Percentiles rank a stretch among this genome's conserved stretches.
phyloP scores from a whole-genome alignment of 2,113 vertebrate genomes.

The Greenwoodochromis staneri region DNA sequence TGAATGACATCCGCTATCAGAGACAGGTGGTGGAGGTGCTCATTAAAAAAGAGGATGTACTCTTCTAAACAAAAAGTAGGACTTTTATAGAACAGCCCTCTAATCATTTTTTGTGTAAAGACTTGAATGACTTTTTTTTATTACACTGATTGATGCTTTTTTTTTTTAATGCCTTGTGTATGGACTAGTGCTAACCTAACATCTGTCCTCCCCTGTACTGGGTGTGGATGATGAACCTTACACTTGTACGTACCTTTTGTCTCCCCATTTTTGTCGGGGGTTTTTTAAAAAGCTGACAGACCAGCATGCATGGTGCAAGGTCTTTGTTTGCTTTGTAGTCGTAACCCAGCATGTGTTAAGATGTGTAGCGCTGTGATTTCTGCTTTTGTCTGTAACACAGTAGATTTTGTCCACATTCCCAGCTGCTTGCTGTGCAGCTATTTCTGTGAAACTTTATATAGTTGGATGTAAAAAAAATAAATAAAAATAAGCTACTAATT shows the following conservation, averaged over 20 bases:
- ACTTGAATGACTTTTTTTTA: constrained; percentile 74
- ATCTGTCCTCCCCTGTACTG: constrained; percentile 71
- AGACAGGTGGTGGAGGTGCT: constrained; percentile 98
- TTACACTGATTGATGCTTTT: constrained; percentile 43
- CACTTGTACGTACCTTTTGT: constrained; percentile 78
- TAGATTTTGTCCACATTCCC: constrained; percentile 59
- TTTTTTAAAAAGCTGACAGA: constrained; percentile 69
- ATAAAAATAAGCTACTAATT: constrained; percentile 49
- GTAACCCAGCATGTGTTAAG: constrained; percentile 83
- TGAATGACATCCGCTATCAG: constrained; percentile 98
- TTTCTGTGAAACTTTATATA: constrained; percentile 66
- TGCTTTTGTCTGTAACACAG: constrained; percentile 73
- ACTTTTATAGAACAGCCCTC: constrained; percentile 73
- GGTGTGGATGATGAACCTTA: constrained; percentile 79
- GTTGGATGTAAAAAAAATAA: constrained; percentile 57
- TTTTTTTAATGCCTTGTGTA: constrained; percentile 9
- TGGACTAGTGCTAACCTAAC: constrained; percentile 58
- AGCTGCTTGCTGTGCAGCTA: constrained; percentile 54
- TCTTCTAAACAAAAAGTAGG: constrained; percentile 79
- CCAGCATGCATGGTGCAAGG: constrained; percentile 70
- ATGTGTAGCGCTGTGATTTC: constrained; percentile 76
- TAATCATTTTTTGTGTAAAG: constrained; percentile 68
- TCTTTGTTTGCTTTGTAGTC: constrained; percentile 76
- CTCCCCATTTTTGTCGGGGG: constrained; percentile 90
- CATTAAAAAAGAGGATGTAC: constrained; percentile 95